phyloP scores from a whole-genome alignment of 1,140 invertebrate species.

The Euglossa dilemma region DNA sequence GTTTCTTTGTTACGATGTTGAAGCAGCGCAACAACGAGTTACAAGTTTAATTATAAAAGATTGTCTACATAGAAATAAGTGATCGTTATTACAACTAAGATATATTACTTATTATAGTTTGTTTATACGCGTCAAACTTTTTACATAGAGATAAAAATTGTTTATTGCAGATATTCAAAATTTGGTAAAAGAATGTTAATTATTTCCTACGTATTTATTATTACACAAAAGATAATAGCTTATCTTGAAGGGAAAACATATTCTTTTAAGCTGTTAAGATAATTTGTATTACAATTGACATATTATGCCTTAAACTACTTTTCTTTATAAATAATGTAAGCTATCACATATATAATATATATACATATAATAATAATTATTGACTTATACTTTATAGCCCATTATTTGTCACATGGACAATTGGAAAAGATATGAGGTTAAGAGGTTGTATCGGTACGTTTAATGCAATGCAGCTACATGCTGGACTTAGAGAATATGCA shows the following conservation, averaged over 20 bases:
- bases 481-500: slow-evolving; percentile 96
- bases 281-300: background rate
- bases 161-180: background rate
- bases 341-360: background rate
- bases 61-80: background rate
- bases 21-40: background rate
- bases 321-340: background rate
- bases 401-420: slow-evolving; percentile 99
- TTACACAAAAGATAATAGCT: background rate
- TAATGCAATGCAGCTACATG: slow-evolving; percentile 95
- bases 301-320: background rate
- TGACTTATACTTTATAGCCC: slow-evolving; percentile 88
- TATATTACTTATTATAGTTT: background rate
- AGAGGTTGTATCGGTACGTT: slow-evolving; percentile 98
- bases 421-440: slow-evolving; percentile 94
- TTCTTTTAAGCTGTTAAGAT: background rate
- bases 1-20: slow-evolving; percentile 37
- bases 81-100: background rate
- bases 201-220: background rate
- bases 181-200: background rate
- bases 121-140: background rate
- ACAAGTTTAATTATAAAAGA: background rate
- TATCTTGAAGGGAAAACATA: background rate
- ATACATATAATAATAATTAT: background rate
- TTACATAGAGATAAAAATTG: background rate